These are phyloP conservation scores for Myzus persicae DNA, from an alignment of 1,140 invertebrate genomes.

Conservation along the genomic window DNA sequence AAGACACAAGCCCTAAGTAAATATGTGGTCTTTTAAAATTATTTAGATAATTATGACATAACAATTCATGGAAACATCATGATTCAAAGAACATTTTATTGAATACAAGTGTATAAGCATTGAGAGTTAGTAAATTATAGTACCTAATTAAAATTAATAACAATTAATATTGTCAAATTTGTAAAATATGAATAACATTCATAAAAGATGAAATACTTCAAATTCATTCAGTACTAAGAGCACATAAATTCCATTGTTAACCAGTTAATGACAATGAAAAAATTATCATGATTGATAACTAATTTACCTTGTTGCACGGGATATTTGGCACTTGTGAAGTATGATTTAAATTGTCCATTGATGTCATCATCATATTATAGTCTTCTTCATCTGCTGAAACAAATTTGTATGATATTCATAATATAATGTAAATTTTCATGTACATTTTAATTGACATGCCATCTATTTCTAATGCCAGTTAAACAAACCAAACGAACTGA, in stretches of 20 bases:
- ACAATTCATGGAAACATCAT: neutral
- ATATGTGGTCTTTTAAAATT: neutral
- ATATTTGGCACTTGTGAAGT: conserved; percentile 38
- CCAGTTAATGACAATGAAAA: neutral
- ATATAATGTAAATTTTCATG: neutral
- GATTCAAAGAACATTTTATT: neutral
- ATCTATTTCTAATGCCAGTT: conserved; percentile 30
- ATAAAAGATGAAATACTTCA: neutral
- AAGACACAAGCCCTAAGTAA: neutral
- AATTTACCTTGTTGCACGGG: conserved; percentile 47
- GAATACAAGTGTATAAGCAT: neutral
- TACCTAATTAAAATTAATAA: neutral
- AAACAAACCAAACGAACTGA: conserved; percentile 23
- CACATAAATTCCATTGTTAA: neutral
- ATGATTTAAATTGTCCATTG: conserved; percentile 51
- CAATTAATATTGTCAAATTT: neutral
- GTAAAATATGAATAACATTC: neutral
- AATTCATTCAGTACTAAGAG: neutral
- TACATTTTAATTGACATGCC: neutral
- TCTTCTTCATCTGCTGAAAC: conserved; percentile 52
- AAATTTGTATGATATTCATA: neutral
- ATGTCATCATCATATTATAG: conserved; percentile 35
- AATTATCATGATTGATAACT: too few relatives aligned
- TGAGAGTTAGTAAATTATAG: neutral
- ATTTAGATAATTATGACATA: neutral